Conservation (phyloP, 2,113 vertebrate genomes). For the Acanthochromis polyacanthus region DNA sequence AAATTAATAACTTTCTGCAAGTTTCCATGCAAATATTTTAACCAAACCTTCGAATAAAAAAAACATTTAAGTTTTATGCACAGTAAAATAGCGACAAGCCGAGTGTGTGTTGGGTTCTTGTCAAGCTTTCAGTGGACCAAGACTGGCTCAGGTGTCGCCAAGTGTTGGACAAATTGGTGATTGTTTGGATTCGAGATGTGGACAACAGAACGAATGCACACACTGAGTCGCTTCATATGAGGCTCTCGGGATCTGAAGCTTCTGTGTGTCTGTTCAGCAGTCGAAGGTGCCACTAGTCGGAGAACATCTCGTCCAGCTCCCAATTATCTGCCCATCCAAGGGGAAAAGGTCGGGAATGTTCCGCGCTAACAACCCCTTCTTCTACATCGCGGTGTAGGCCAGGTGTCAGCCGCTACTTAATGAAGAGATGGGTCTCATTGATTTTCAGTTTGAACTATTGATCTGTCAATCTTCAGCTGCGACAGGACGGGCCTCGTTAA, state of each 20-base stretch:
- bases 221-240: neutral
- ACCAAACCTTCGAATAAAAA: too few relatives aligned
- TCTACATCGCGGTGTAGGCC: constrained; percentile 14
- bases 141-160: too few relatives aligned
- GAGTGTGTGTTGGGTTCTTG: too few relatives aligned
- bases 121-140: too few relatives aligned
- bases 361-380: constrained; percentile 26
- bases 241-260: neutral
- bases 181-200: neutral
- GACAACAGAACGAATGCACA: neutral
- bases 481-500: constrained; percentile 46
- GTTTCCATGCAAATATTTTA: too few relatives aligned
- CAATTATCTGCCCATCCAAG: constrained; percentile 13
- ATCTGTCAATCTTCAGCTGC: constrained; percentile 58
- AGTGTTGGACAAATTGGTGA: neutral
- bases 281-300: neutral
- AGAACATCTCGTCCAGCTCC: constrained; percentile 36
- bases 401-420: constrained; percentile 55
- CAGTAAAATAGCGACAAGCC: too few relatives aligned
- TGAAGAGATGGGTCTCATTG: constrained; percentile 60
- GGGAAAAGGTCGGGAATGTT: constrained; percentile 41
- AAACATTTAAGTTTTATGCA: too few relatives aligned
- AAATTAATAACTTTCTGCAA: too few relatives aligned
- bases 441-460: constrained; percentile 73
- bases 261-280: neutral